Base-by-base conservation (phyloP, 2,797 vertebrate species). In the Paedocypris micromegethes region DNA sequence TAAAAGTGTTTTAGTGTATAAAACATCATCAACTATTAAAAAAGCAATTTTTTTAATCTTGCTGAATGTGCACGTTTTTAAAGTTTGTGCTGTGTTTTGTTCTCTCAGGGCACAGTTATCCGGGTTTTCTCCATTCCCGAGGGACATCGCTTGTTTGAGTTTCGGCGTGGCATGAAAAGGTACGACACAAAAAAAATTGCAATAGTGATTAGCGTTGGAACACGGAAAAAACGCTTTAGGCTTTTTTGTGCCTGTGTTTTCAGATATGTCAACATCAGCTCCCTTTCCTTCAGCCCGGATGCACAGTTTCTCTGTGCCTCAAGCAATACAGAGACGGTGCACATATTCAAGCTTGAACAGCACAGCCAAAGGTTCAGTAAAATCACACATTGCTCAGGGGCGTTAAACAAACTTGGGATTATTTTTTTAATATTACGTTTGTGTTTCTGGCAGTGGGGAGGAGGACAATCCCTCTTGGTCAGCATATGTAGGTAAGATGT, bases 241-340 rank as follows among this genome's bases (percentile, higher is more conserved):
- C 40, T 6, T 69, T 49, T 64, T 60, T 75, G 51, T 68, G 59
- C 73, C 51, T 64, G 55, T 69, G 38, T 68, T 9, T 23, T 7
- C 37, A 46, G 95, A 87, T 98, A 97, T 0, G 95, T 98, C 84
- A 94, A 85, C 61, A 97, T 98, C 80, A 93, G 91, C 85, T 97
- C 93, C 5, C 84, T 98, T 44, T 93, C 92, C 50, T 98, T 97
- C 89, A 98, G 94, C 8, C 91, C 90, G 76, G 95, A 97, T 59
- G 91, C 91, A 0, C 93, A 94, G 80, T 97, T 94, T 87, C 92
- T 97, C 67, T 97, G 93, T 42, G 92, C 93, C 39, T 96, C 95
- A 56, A 98, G 95, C 84, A 98, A 98, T 85, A 98, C 95, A 0
- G 95, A 98, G 86, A 98, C 95, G 0, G 92, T 98, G 70, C 95